These are phyloP conservation scores for Malurus alboscapulatus DNA, from an alignment of 2,113 vertebrate genomes.

Conservation along the genomic window DNA sequence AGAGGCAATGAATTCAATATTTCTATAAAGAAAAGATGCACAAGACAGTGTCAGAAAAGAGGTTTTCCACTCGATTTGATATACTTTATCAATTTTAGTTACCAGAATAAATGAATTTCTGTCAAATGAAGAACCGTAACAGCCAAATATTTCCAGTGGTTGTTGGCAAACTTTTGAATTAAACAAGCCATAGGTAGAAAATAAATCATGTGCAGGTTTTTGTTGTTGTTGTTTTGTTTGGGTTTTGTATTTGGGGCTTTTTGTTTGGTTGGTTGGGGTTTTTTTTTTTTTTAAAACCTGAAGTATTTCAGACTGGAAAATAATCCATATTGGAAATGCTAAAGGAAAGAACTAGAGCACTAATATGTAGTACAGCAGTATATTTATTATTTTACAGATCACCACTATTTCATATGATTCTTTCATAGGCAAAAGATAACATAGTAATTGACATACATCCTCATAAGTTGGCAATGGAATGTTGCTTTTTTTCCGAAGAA, in stretches of 20 bases:
- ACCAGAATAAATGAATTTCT: not conserved
- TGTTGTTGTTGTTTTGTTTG: not conserved
- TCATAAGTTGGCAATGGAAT: not conserved
- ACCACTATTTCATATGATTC: not conserved
- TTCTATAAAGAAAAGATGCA: not conserved
- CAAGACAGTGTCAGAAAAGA: not conserved
- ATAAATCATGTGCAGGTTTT: rapidly evolving
- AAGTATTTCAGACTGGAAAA: not conserved
- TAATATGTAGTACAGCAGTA: not conserved
- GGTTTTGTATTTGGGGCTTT: not conserved
- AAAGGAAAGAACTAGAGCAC: not conserved
- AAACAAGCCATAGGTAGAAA: not conserved
- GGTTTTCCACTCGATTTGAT: not conserved
- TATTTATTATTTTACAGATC: not conserved
- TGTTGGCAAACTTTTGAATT: not conserved
- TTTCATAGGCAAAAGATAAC: not conserved
- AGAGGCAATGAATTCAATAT: not conserved
- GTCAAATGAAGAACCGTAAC: not conserved
- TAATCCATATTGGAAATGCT: not conserved
- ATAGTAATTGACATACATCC: not conserved
- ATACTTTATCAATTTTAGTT: not conserved
- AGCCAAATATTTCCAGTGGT: not conserved
- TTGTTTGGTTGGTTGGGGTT: not conserved
- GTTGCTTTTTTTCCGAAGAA: not conserved
- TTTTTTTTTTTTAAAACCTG: not conserved